phyloP scores from a whole-genome alignment of 2,888 invertebrate species.

The Folsomia manolachei region DNA sequence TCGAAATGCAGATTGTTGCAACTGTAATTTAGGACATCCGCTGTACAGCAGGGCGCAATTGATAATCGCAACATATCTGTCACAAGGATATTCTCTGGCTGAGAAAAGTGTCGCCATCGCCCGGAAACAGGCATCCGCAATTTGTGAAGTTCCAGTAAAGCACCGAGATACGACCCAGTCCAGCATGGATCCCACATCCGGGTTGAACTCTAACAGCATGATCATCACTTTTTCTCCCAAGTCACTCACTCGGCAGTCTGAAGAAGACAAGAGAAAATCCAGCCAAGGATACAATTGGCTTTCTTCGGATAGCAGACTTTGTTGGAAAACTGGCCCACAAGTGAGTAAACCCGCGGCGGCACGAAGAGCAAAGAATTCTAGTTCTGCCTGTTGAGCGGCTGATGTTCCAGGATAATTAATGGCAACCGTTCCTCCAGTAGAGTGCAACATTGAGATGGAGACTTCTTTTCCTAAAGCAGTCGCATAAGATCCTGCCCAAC shows the following conservation, averaged over 20 bases:
- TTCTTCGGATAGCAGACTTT: slow-evolving; percentile 79
- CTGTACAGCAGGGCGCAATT: slow-evolving; percentile 96
- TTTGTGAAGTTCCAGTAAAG: slow-evolving; percentile 84
- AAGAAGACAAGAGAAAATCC: slow-evolving; percentile 81
- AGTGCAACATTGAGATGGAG: slow-evolving; percentile 18
- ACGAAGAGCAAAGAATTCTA: slow-evolving; percentile 63
- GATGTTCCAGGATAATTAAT: slow-evolving; percentile 29
- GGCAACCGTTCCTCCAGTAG: slow-evolving; percentile 20
- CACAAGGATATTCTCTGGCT: slow-evolving; percentile 95
- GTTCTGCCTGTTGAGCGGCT: slow-evolving; percentile 51
- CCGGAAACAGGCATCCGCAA: slow-evolving; percentile 94
- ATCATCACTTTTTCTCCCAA: slow-evolving; percentile 55
- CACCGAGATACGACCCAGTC: slow-evolving; percentile 99
- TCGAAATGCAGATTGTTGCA: slow-evolving; percentile 92
- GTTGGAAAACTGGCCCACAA: slow-evolving; percentile 92
- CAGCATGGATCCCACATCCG: slow-evolving; percentile 82
- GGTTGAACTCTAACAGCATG: slow-evolving; percentile 88
- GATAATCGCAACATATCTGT: slow-evolving; percentile 95
- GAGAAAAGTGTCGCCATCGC: slow-evolving; percentile 95
- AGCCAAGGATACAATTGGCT: slow-evolving; percentile 92
- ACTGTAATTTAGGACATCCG: slow-evolving; percentile 84
- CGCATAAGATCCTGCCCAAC: slow-evolving; percentile 89
- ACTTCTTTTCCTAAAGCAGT: slow-evolving; percentile 57
- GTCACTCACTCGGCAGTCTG: slow-evolving; percentile 58
- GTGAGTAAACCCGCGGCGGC: slow-evolving; percentile 95